Conservation (phyloP, 2,888 invertebrate species). For the Cancer borealis region DNA sequence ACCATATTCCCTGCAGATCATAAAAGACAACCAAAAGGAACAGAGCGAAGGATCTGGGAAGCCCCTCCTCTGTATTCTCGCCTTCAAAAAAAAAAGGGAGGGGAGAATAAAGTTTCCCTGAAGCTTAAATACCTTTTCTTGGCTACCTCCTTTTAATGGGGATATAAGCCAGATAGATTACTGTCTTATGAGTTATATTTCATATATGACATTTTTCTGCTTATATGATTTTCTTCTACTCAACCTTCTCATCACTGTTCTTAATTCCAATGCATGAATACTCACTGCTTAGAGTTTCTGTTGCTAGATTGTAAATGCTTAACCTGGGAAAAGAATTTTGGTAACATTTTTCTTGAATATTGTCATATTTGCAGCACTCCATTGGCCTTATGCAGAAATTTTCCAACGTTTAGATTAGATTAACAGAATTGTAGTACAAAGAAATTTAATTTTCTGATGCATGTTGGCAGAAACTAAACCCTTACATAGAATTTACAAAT, state of each 20-base stretch:
- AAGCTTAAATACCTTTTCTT: no score
- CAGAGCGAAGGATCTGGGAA: no score
- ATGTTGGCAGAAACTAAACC: not conserved
- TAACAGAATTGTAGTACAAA: not conserved
- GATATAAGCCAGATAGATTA: not conserved
- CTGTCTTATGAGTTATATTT: conserved; percentile 2
- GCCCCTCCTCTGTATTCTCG: no score
- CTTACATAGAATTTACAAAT: not conserved
- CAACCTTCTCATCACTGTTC: not conserved
- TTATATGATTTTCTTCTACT: not conserved
- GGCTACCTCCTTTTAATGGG: no score
- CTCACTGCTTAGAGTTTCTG: not conserved
- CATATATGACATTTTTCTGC: not conserved
- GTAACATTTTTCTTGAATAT: not conserved
- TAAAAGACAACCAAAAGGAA: no score
- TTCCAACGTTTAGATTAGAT: not conserved
- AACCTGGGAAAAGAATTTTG: not conserved
- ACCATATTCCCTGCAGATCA: no score
- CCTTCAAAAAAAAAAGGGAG: no score
- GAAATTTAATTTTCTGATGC: not conserved
- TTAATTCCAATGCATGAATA: not conserved
- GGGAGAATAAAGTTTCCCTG: no score
- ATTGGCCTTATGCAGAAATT: not conserved
- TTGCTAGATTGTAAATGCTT: not conserved
- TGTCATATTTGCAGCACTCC: not conserved